Base-by-base conservation (phyloP, 2,113 vertebrate species). In the Parotia lawesii region DNA sequence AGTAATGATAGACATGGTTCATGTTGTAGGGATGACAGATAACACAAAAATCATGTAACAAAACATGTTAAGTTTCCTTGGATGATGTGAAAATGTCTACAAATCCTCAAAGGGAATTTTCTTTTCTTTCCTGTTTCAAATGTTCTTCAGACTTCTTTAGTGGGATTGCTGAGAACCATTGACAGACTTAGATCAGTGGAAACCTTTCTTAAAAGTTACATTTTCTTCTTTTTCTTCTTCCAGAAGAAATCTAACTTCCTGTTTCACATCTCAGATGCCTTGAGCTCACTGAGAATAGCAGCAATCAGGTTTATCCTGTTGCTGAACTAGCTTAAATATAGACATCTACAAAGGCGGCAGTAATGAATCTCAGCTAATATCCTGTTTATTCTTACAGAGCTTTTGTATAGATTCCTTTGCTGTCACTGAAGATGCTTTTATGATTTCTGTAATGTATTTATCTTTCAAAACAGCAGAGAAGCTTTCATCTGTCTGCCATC, bases 371-470 rank as follows among this genome's bases (percentile, higher is more conserved):
- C 87, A 53, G 67, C 67, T 96, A 93, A 95, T 95, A 95, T 87
- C 85, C 85, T 91, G 82, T 95, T 96, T 94, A 90, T 94, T 87
- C 78, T 80, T 83, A 74, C 60, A 71, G 51, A 80, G 75, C 64
- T 94, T 94, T 94, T 91, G 78, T 93, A 64, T 56, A 73, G 82
- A 88, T 95, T 93, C 67, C 64, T 95, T 86, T 93, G 78, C 85
- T 96, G 87, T 95, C 72, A 90, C 78, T 87, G 91, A 91, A 94
- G 76, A 72, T 67, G 79, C 67, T 78, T 95, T 95, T 95, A 84
- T 96, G 93, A 97, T 96, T 97, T 97, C 95, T 97, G 86, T 92
- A 94, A 95, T 87, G 76, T 90, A 93, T 96, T 97, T 95, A 95
- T 96, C 93, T 95, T 95, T 91, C 84, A 72, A 73, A 83, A 83